Evolutionary conservation across 2,113 vertebrate species (phyloP), one percentile per base, ranked within the genome.

Genomic region (Psilopogon haemacephalus): DNA sequence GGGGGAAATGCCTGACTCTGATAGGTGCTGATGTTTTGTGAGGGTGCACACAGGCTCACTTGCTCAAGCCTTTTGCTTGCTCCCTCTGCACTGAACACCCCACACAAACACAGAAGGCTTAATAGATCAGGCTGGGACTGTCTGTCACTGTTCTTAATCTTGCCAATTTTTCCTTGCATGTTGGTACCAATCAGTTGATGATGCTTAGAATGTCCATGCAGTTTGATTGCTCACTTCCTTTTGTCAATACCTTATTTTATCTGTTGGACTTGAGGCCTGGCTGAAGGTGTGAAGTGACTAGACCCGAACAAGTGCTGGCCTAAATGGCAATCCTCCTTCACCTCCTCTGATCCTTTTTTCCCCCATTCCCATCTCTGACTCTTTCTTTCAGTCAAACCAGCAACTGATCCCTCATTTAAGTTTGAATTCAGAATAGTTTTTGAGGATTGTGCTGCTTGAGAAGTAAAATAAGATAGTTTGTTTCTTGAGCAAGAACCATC

Each of bases 81-180:
- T 89, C 15, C 50, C 12, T 33, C 37, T 50, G 55, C 54, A 85
- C 48, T 5, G 8, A 54, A 40, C 5, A 8, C 65, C 80, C 78
- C 59, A 2, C 74, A 68, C 17, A 69, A 75, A 38, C 69, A 46
- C 64, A 81, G 63, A 88, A 35, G 28, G 20, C 33, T 94, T 91
- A 83, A 78, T 50, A 77, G 73, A 89, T 86, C 68, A 76, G 33
- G 75, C 46, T 48, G 46, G 32, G 62, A 26, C 75, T 0, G 4
- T 85, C 77, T 96, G 90, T 64, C 79, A 30, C 62, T 84, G 32
- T 4, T 80, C 93, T 96, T 89, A 84, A 91, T 87, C 81, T 82
- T 27, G 15, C 32, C 90, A 62, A 68, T 81, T 87, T 94, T 92
- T 80, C 15, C 23, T 87, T 54, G 42, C 26, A 44, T 62, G 12